Base-by-base conservation (phyloP, 2,888 invertebrate genomes). In the Callyntrura sp. region DNA sequence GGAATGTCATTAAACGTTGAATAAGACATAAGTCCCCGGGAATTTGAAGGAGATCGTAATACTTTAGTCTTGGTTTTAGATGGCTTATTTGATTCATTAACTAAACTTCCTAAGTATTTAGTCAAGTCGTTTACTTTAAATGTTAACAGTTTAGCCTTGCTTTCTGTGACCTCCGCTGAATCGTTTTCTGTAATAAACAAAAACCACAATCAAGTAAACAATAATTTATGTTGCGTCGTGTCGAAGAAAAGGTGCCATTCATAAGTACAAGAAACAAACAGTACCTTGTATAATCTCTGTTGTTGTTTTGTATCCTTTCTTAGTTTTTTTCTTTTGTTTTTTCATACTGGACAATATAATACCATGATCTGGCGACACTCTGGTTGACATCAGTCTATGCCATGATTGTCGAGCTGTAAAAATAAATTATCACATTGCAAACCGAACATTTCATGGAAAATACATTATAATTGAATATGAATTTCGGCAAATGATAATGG, bases 281-380 rank as follows among this genome's bases (percentile, higher is more conserved):
- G n/a, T 94, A 97, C 97, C 96, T 95, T 97, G 96, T 91, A 97
- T 94, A 9, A 97, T 94, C 94, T 97, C 97, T 11, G 96, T 96
- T 95, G 96, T 97, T 94, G 96, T 96, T 12, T 45, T 85, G 82
- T 94, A 94, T 89, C 94, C 94, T 94, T 95, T 95, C 91, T 95
- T 94, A 91, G 95, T 83, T 6, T 91, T 94, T 87, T 94, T 94
- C 93, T 95, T 95, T 0, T n/a, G 45, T 68, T 84, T 89, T 48
- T 85, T 87, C 4, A 60, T n/a, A 11, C 48, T 57, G 8, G 90
- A 78, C 11, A 79, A 23, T 1, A 73, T 51, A 14, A 20, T 1
- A 57, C 0, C 4, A 11, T 17, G n/a, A 65, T 70, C 79, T 3
- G 86, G 0, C 0, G 86, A 86, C 8, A 68, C 48, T 14, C 65